phyloP scores from a whole-genome alignment of 1,140 invertebrate species.

The Gryon sp. region DNA sequence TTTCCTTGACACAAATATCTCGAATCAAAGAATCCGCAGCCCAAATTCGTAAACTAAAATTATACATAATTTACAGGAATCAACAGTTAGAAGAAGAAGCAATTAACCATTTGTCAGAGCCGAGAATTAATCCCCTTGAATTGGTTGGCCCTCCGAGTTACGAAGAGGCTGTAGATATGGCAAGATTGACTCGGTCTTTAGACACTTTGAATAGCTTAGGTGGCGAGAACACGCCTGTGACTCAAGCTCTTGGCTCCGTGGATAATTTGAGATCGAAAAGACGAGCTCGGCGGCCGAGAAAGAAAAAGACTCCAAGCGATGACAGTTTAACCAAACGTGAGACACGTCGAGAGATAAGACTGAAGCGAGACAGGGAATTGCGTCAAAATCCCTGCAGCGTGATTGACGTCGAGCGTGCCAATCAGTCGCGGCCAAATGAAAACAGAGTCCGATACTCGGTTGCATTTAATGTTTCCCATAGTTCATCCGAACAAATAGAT shows the following conservation, averaged over 20 bases:
- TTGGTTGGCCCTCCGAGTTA: conserved; percentile 85
- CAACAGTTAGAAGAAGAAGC: conserved; percentile 80
- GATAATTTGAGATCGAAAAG: conserved; percentile 72
- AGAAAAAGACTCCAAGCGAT: conserved; percentile 71
- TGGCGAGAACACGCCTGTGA: conserved; percentile 45
- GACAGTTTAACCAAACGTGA: conserved; percentile 71
- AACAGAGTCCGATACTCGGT: conserved; percentile 2
- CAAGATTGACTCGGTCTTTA: conserved; percentile 78
- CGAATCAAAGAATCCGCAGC: neutral
- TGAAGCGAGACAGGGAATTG: conserved; percentile 34
- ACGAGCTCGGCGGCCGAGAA: conserved; percentile 60
- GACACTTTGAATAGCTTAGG: conserved; percentile 69
- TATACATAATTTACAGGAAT: conserved; percentile 75
- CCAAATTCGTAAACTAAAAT: conserved; percentile 30
- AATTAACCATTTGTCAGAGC: conserved; percentile 76
- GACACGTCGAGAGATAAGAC: conserved; percentile 63
- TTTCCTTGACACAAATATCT: conserved; percentile 4
- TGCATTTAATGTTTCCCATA: conserved; percentile 11
- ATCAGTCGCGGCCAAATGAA: conserved; percentile 19
- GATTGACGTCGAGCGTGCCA: conserved; percentile 2
- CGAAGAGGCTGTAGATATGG: conserved; percentile 86
- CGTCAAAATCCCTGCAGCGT: conserved; percentile 13
- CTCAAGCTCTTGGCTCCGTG: conserved; percentile 66
- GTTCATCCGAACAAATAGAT: conserved; percentile 56
- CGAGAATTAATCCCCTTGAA: conserved; percentile 82